Base-by-base conservation (phyloP, 2,797 vertebrate genomes). In the Microtus agrestis region DNA sequence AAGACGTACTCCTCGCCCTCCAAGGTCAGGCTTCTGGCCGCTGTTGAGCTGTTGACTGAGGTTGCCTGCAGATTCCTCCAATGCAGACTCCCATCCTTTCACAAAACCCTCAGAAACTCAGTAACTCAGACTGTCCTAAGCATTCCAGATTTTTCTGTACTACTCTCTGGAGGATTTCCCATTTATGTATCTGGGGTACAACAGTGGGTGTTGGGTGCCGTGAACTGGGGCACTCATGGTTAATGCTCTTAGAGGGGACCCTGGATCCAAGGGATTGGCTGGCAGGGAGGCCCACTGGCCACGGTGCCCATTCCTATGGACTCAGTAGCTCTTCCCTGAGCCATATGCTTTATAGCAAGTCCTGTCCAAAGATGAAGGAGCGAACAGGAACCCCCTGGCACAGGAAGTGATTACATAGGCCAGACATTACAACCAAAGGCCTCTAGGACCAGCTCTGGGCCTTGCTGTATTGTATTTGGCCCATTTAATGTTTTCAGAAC, bases 401-500 rank as follows among this genome's bases (percentile, higher is more conserved):
- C 0, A 19, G 69, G 37, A 25, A 74, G 74, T 27, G 56, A 89
- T 51, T 74, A 27, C 8, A 80, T 0, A 73, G 65, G 61, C 78
- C 46, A 27, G 54, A 56, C 59, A 74, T 15, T 77, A 65, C 73
- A 74, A 88, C 89, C 87, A 54, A 76, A 93, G 87, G 61, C 89
- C 91, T 76, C 5, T 3, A 7, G 59, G 76, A 37, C 73, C 5
- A 0, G 65, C 79, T 89, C 54, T 4, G 3, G 79, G 40, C 77
- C 69, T 87, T 25, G 0, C 0, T 71, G 29, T 40, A 1, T 96
- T 96, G 95, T 94, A 61, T 93, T 96, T 97, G 93, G 86, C 93
- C 54, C 29, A 14, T 4, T 21, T 17, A 15, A 85, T 96, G 65
- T 95, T 97, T 96, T 90, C 48, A 92, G 93, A 97, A 85, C 40